Conservation (phyloP, 2,888 invertebrate species). For the Meghimatium bilineatum region DNA sequence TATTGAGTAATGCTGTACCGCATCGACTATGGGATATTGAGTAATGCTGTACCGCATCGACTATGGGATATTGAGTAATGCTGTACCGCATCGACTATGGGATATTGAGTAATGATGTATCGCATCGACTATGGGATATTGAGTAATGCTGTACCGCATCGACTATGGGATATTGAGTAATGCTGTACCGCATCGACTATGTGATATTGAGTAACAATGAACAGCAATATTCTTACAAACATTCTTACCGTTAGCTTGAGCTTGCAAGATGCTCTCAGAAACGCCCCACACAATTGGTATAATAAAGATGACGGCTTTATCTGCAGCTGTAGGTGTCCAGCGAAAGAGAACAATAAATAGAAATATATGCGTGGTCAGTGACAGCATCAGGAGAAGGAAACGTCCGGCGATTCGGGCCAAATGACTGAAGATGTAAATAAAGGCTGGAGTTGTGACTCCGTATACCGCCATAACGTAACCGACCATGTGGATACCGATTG, state of each 20-base stretch:
- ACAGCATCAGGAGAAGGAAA: constrained; percentile 59
- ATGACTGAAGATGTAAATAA: constrained; percentile 59
- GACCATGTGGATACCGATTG: constrained; percentile 65
- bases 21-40: too few relatives aligned
- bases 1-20: too few relatives aligned
- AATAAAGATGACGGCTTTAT: constrained; percentile 55
- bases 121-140: too few relatives aligned
- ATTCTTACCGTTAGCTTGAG: constrained; percentile 64
- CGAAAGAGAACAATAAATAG: constrained; percentile 57
- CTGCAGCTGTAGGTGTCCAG: constrained; percentile 57
- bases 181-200: too few relatives aligned
- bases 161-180: too few relatives aligned
- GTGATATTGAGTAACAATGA: too few relatives aligned
- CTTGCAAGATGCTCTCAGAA: constrained; percentile 66
- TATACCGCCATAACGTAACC: constrained; percentile 69
- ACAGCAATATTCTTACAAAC: not conserved
- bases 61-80: too few relatives aligned
- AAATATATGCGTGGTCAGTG: constrained; percentile 57
- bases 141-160: too few relatives aligned
- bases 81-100: too few relatives aligned
- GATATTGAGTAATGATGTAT: too few relatives aligned
- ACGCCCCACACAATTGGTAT: constrained; percentile 64
- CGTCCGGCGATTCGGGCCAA: constrained; percentile 61
- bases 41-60: too few relatives aligned
- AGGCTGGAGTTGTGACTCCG: constrained; percentile 61